These are phyloP conservation scores for Microcaecilia unicolor DNA, from an alignment of 2,797 vertebrate species.

Conservation along the genomic window DNA sequence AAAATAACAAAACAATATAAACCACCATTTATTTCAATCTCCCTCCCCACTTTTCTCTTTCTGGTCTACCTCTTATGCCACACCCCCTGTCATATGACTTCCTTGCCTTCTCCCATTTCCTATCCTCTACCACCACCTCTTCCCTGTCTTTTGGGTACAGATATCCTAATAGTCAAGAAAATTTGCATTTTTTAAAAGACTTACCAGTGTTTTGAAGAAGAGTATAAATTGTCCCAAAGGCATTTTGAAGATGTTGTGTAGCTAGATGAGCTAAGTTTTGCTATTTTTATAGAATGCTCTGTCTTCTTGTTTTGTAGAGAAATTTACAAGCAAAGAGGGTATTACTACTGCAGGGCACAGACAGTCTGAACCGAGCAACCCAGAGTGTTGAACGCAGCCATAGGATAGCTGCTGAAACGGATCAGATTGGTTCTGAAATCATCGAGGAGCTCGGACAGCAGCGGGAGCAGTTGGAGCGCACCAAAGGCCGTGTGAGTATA, in stretches of 20 bases:
- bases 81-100: too few species aligned
- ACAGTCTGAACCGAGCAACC: conserved; percentile 74
- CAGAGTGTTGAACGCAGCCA: conserved; percentile 88
- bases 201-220: background rate
- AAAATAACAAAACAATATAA: too few species aligned
- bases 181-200: background rate
- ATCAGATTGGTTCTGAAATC: conserved; percentile 83
- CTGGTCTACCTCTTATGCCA: too few species aligned
- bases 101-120: too few species aligned
- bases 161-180: background rate
- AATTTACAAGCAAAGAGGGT: conserved; percentile 76
- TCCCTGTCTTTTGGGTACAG: background rate
- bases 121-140: too few species aligned
- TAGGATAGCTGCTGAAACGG: conserved; percentile 79
- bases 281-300: background rate
- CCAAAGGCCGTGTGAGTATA: conserved; percentile 74
- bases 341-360: conserved; percentile 82
- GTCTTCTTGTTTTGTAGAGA: conserved; percentile 50
- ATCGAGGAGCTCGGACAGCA: conserved; percentile 93
- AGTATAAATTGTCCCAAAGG: conserved; percentile 1
- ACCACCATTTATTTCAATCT: too few species aligned
- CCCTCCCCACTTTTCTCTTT: too few species aligned
- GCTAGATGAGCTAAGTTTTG: too few species aligned
- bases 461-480: conserved; percentile 86
- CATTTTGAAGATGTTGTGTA: too few species aligned